Evolutionary conservation across 2,113 vertebrate genomes (phyloP), one percentile per base, ranked within the genome.

Genomic region (Turdus rufiventris): DNA sequence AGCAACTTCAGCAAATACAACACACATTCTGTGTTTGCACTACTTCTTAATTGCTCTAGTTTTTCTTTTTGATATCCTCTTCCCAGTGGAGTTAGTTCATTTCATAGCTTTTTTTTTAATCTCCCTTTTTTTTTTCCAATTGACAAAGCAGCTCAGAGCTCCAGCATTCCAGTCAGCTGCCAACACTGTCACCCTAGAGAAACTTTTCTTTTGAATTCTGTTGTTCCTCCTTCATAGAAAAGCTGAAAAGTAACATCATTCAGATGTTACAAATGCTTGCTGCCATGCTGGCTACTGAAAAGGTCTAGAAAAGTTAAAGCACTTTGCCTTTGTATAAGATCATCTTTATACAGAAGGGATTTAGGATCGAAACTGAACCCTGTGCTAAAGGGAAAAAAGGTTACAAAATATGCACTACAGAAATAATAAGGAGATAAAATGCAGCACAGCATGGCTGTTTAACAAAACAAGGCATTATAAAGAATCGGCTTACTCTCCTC

Each of bases 121-220:
- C n/a, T 17, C 33, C 15, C n/a, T 78, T 73, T 26, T 85, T 50
- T 60, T 31, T 45, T 21, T 12, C 3, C 5, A 1, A 67, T 4
- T 77, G 73, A 97, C 83, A 89, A 95, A 95, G 90, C 67, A 80
- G 63, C 84, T 89, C 87, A 81, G 80, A 95, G 74, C 45, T 85
- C 40, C 63, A 89, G 56, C 89, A 94, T 95, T 94, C 90, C 89
- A 71, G 47, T 38, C 31, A 76, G 78, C 66, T 93, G 94, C 88
- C 85, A 91, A 85, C 14, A 31, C 65, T 88, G 84, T 93, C 89
- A 94, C 78, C 85, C 92, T 76, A 94, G 94, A 90, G 89, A 94
- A 93, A 89, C 40, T 90, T 80, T 77, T 85, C 61, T 91, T 94
- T 82, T 85, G n/a, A 95, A 80, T 77, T 60, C 61, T 81, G 47